Evolutionary conservation across 2,888 invertebrate genomes (phyloP), one percentile per base, ranked within the genome.

Genomic region (Gymnoscelis rufifasciata): DNA sequence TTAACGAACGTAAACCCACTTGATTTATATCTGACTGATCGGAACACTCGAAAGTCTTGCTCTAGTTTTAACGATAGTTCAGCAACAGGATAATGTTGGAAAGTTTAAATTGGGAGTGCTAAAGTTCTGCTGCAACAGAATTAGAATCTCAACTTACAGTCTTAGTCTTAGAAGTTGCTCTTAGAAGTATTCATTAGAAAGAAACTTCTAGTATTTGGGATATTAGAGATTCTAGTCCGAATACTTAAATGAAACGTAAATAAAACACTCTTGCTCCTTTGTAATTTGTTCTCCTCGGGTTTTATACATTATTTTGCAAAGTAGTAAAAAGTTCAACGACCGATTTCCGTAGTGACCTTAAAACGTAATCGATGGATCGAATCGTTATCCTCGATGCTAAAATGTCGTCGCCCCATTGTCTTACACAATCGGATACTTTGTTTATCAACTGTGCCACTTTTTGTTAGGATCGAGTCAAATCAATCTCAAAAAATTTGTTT

Each of bases 1-100:
- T n/a, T 19, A 46, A 39, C 19, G 6, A 38, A 23, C 49, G 19
- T 52, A 47, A 52, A 57, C 52, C 43, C 45, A 44, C 38, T 37
- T 30, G 40, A 52, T 54, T 45, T 45, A 47, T 54, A 43, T 54
- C 30, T 48, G 51, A 50, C 36, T 51, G 49, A 57, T 52, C 31
- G 49, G 33, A 29, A 27, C n/a, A 27, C 43, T 39, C 30, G 43
- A 49, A 48, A 49, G 43, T 38, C 35, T n/a, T n/a, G n/a, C n/a
- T 35, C 42, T 23, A 14, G 38, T 43, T 35, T 38, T 39, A 36
- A 48, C 39, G 29, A 43, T 48, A 43, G 47, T 39, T 43, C 39
- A 43, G 29, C 35, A 43, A 27, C 11, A 30, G 38, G 41, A 7
- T 38, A 37, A 19, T 19, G 28, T 36, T 35, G 39, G 19, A 35